Base-by-base conservation (phyloP, 1,140 invertebrate genomes). In the Galendromus occidentalis region DNA sequence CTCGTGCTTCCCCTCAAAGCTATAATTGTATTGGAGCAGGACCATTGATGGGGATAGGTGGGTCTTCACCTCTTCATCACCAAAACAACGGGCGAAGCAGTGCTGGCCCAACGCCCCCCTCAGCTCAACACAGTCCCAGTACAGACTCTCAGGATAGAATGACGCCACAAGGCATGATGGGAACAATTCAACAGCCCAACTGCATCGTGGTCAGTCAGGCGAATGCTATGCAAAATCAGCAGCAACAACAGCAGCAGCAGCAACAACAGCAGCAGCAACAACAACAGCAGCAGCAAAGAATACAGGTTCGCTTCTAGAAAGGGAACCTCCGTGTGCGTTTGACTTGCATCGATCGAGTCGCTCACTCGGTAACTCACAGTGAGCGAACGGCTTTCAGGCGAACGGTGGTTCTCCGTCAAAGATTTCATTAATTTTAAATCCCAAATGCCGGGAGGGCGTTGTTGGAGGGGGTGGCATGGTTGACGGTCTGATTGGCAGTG, bases 381-480 rank as follows among this genome's bases (percentile, higher is more conserved):
- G 33, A 39, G 33, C 33, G 33, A 39, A 39, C 33, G 33, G 33
- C 33, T 39, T 59, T 25, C 33, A 59, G 51, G 51, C 51, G 25
- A 59, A 59, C 33, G 51, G 51, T 29, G 51, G 51, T 33, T 59
- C 51, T 25, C 51, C 51, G 20, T 59, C 51, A 33, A 59, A 59
- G 20, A 25, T 59, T 25, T 20, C 51, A 33, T 59, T 59, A 59
- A 59, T 59, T 59, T 59, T 59, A 59, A 59, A 59, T 59, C 25
- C 51, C 25, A 22, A 59, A 59, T 25, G 51, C 51, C 33, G 14
- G 51, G 51, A 59, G 25, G 33, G 33, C 51, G 51, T 25, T 20
- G 22, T 59, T 18, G 45, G 45, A 22, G 42, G 42, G 18, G 18
- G 45, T 47, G 51, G 51, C 33, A 59, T 59, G 51, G 51, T 25